phyloP scores from a whole-genome alignment of 1,140 invertebrate species.

The Drosophila lacteicornis region DNA sequence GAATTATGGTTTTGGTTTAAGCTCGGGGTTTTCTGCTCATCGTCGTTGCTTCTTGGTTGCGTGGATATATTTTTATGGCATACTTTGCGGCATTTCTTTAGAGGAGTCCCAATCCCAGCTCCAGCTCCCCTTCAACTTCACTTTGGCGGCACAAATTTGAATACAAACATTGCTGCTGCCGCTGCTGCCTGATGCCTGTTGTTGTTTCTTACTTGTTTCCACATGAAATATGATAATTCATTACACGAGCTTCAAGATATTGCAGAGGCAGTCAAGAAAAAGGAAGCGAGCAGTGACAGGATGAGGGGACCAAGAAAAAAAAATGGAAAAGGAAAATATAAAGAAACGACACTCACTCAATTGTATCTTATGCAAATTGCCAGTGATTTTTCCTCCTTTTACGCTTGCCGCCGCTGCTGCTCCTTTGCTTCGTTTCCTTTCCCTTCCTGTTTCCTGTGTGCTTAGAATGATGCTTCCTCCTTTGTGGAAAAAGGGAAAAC shows the following conservation, averaged over 20 bases:
- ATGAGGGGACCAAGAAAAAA: neutral
- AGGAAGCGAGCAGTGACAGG: constrained; percentile 50
- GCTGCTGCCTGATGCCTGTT: constrained; percentile 3
- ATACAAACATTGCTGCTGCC: constrained; percentile 60
- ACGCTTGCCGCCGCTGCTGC: constrained; percentile 37
- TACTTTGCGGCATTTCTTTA: constrained; percentile 78
- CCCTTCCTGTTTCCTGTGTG: constrained; percentile 44
- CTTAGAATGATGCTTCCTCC: constrained; percentile 51
- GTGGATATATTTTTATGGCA: constrained; percentile 69
- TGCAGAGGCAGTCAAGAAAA: constrained; percentile 34
- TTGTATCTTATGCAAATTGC: constrained; percentile 84
- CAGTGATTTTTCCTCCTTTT: constrained; percentile 80
- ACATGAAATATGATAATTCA: constrained; percentile 84
- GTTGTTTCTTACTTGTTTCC: constrained; percentile 51
- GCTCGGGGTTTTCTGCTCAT: constrained; percentile 24
- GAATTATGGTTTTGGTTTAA: constrained; percentile 57
- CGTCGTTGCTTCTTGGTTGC: constrained; percentile 14
- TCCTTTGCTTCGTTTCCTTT: constrained; percentile 44
- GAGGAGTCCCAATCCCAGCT: constrained; percentile 13
- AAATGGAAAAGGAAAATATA: constrained; percentile 39
- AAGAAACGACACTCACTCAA: constrained; percentile 79
- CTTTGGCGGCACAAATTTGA: constrained; percentile 60
- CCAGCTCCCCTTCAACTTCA: constrained; percentile 30
- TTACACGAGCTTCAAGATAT: constrained; percentile 68
- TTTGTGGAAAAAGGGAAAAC: constrained; percentile 38